Conservation (phyloP, 2,113 vertebrate genomes). For the Pimephales promelas region DNA sequence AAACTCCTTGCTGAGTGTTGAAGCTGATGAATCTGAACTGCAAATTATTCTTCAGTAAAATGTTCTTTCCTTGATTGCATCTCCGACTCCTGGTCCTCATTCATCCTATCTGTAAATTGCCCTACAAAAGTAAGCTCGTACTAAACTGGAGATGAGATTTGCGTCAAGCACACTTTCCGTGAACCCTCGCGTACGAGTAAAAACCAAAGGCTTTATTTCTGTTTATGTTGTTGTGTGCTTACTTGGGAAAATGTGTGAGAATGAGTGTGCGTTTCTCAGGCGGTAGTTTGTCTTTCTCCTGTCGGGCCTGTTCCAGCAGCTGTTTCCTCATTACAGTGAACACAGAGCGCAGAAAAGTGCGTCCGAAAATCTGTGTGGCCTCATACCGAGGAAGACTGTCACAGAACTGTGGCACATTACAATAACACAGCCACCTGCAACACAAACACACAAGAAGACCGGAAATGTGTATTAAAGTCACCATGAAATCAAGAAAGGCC, state of each 20-base stretch:
- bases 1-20: no score
- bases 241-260: constrained; percentile 99
- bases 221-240: constrained; percentile 62
- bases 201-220: neutral
- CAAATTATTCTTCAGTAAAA: no score
- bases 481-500: no score
- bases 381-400: constrained; percentile 96
- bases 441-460: neutral
- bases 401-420: constrained; percentile 98
- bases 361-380: constrained; percentile 95
- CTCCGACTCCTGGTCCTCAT: no score
- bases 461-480: neutral
- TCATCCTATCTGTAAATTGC: no score
- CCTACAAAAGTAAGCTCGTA: no score
- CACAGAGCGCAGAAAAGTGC: constrained; percentile 90
- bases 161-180: no score
- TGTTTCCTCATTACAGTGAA: constrained; percentile 97
- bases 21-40: no score
- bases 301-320: constrained; percentile 92
- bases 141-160: no score
- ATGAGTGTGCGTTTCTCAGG: constrained; percentile 96
- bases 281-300: constrained; percentile 97
- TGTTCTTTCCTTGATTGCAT: no score
- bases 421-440: constrained; percentile 95
- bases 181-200: no score